Conservation (phyloP, 2,113 vertebrate species). For the Dinomys branickii region DNA sequence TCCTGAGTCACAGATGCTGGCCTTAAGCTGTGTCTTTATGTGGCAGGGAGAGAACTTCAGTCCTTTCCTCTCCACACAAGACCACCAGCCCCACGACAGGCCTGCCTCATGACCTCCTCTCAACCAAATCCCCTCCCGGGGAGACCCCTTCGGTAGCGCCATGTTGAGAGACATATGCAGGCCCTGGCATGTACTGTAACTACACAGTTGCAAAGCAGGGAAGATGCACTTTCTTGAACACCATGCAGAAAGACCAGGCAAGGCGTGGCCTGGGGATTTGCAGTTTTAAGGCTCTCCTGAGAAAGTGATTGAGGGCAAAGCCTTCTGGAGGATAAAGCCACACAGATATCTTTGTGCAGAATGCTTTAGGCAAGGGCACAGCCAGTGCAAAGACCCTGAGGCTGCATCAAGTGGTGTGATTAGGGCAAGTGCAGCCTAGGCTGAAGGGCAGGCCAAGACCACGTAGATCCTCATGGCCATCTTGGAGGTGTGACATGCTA, state of each 20-base stretch:
- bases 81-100: background rate
- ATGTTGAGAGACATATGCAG: background rate
- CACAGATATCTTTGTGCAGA: background rate
- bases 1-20: background rate
- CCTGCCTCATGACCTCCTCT: background rate
- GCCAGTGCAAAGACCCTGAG: background rate
- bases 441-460: too few species aligned
- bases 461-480: rapidly evolving
- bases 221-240: background rate
- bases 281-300: background rate
- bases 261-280: background rate
- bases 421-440: background rate
- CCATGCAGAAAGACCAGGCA: background rate
- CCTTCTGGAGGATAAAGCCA: background rate
- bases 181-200: background rate
- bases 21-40: background rate
- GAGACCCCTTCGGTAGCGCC: background rate
- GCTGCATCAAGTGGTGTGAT: background rate
- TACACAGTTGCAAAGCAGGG: background rate
- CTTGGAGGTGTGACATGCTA: too few species aligned
- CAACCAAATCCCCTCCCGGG: background rate
- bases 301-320: background rate
- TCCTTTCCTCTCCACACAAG: too few species aligned
- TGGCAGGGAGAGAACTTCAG: background rate
- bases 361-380: background rate